phyloP scores from a whole-genome alignment of 2,888 invertebrate species.

The Papilio demoleus region DNA sequence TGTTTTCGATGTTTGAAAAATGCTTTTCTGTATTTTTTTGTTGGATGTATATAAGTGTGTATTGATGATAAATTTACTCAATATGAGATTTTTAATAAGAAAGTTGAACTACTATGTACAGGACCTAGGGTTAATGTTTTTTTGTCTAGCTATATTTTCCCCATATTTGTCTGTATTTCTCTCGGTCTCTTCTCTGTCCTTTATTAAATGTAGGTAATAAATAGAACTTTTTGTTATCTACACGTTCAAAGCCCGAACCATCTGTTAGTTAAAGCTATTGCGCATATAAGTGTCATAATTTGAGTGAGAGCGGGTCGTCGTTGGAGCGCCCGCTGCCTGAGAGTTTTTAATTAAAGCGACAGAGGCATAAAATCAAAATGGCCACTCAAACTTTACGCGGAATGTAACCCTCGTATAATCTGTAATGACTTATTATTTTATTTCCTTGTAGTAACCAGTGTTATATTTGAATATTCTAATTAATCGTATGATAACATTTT shows the following conservation, averaged over 20 bases:
- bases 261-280: slow-evolving; percentile 23
- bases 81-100: neutral
- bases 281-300: slow-evolving; percentile 48
- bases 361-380: slow-evolving; percentile 61
- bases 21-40: neutral
- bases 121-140: no score
- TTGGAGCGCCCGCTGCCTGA: slow-evolving; percentile 44
- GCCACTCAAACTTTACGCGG: slow-evolving; percentile 51
- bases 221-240: neutral
- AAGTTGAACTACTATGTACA: no score
- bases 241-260: slow-evolving; percentile 26
- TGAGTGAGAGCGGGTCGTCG: slow-evolving; percentile 46
- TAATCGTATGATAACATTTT: neutral
- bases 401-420: slow-evolving; percentile 45
- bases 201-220: neutral
- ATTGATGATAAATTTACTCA: no score
- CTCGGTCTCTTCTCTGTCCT: neutral
- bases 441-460: slow-evolving; percentile 26
- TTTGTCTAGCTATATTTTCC: no score
- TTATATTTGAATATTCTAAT: slow-evolving; percentile 16
- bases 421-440: slow-evolving; percentile 29
- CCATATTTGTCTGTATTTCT: neutral
- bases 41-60: neutral
- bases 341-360: slow-evolving; percentile 63
- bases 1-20: slow-evolving; percentile 20